Evolutionary conservation across 2,113 vertebrate species (phyloP), one percentile per base, ranked within the genome.

Genomic region (Anarrhichthys ocellatus): DNA sequence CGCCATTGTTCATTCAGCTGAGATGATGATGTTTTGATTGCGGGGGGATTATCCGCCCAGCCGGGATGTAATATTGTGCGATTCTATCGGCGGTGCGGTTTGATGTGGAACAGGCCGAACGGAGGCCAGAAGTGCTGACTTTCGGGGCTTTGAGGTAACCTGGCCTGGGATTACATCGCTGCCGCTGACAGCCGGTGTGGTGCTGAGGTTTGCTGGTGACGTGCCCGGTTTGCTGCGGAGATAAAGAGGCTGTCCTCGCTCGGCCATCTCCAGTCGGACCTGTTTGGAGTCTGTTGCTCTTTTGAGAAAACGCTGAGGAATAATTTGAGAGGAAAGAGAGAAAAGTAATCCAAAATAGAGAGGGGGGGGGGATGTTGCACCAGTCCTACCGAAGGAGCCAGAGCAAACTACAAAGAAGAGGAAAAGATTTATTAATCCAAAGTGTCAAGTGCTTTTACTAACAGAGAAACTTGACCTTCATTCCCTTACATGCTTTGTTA

Each of bases 21-120:
- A 85, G 66, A 91, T 86, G 81, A 91, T 88, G 80, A 77, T 82
- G 89, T 89, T 91, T 86, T 90, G 83, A 91, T 91, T 88, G 86
- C 20, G 29, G 68, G 27, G 46, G 87, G 86, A 88, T 89, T 90
- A 88, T 86, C 88, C 83, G 65, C 34, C 80, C 86, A 70, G 82
- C 64, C 64, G 50, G 69, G 74, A 78, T 84, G 81, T 76, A 73
- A 83, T 83, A 52, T 69, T 17, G 58, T 77, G 73, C 52, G 78
- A 78, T 83, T 65, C 75, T 69, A 59, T 76, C 84, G 52, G 77
- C 56, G 22, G 54, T 44, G 71, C 71, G 34, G 74, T 67, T 72
- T 83, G 83, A 87, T 64, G 69, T 65, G 34, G 63, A 81, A 50
- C 61, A 34, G 78, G 58, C 54, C 77, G 76, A 89, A 72, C 50